Evolutionary conservation across 2,113 vertebrate genomes (phyloP), one percentile per base, ranked within the genome.

Genomic region (Anhinga rufa): DNA sequence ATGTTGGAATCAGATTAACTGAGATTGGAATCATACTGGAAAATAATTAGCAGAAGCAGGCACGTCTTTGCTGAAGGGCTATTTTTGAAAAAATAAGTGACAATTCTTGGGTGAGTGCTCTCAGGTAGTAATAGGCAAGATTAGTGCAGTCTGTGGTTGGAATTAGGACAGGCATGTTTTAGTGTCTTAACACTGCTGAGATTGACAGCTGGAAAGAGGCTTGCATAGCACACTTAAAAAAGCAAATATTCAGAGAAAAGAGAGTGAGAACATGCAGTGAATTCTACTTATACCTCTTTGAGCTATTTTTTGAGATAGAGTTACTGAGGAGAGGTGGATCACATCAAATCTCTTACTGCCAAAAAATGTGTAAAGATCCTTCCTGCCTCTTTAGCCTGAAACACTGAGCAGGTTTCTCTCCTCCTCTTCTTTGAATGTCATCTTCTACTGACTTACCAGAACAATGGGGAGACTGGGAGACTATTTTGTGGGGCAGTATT

Each of bases 121-220:
- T 77, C 10, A 54, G 62, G 54, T 87, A 29, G 75, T 71, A 65
- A 16, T 49, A 86, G 75, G 75, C 88, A 88, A 78, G 75, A 86
- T 70, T 38, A 86, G 57, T 31, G 38, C 49, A 60, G 60, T 71
- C 64, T 92, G n/a, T 88, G 71, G 49, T 3, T 93, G 76, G 55
- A 96, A 92, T 51, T 88, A 92, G 90, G 92, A 81, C 82, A 81
- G 88, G 28, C n/a, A 6, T 87, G 36, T 82, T 94, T 95, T 61
- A 80, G 19, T 92, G 44, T 68, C 90, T 83, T 82, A 92, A 58
- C 60, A 66, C 71, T 80, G 68, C 72, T 75, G 88, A 95, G 92
- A 94, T 58, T 82, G 90, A 89, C 77, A 91, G 72, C 80, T 96
- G 89, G 81, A 86, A 95, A 78, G 89, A 89, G 65, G 69, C 69